Evolutionary conservation across 2,113 vertebrate species (phyloP), one percentile per base, ranked within the genome.

Genomic region (Charadrius vociferus): DNA sequence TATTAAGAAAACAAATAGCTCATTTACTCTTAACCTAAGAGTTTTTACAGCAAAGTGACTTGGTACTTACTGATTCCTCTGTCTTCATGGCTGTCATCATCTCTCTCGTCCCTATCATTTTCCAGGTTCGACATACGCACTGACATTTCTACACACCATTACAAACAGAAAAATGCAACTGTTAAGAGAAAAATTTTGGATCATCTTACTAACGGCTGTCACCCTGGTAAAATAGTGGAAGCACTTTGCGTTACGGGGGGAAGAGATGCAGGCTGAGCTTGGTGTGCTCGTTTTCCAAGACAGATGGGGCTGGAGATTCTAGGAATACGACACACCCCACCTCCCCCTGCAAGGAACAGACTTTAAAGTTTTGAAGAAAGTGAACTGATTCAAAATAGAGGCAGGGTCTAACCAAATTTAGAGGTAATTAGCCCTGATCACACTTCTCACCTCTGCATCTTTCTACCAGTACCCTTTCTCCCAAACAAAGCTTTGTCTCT

Each of bases 51-150:
- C 7, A 6, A 67, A 81, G 67, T 10, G 32, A 30, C 49, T 6
- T 29, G 18, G 50, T 88, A 99, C 99, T 98, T 97, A 99, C 99
- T 99, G 98, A 99, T 99, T 89, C 99, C 99, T 97, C 99, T 98
- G 98, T 99, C 99, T 71, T 99, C 99, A 0, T 99, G 99, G 97
- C 99, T 99, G 98, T 99, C 99, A 4, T 99, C 99, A 2, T 99
- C 99, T 50, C 99, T 96, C 97, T 99, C 99, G 3, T 99, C 99
- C 89, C 99, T 96, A 62, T 99, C 99, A 1, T 99, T 99, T 59
- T 99, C 99, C 97, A 99, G 98, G 98, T 99, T 99, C 86, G 99
- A 99, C 99, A 99, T 99, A 12, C 99, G 98, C 97, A 99, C 99
- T 7, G 99, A 99, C 99, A 99, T 99, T 97, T 99, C 99, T 99